Conservation (phyloP, 2,888 invertebrate genomes). For the Tenthredo livida region DNA sequence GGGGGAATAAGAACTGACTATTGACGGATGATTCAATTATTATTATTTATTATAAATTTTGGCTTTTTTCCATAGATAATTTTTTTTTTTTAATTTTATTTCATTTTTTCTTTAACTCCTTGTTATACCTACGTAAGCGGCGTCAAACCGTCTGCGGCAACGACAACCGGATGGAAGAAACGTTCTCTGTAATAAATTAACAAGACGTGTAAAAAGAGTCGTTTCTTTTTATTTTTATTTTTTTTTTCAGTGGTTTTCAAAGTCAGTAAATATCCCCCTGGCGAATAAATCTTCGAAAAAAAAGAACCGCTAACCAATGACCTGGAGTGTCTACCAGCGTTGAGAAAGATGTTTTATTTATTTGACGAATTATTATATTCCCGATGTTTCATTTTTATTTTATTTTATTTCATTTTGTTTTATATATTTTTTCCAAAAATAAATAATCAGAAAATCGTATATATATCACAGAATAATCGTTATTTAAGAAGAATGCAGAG, state of each 20-base stretch:
- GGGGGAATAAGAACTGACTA: not conserved
- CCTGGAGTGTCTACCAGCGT: not conserved
- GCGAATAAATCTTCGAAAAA: slow-evolving; percentile 30
- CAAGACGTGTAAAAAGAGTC: slow-evolving; percentile 2
- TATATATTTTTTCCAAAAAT: not conserved
- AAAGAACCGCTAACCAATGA: not conserved
- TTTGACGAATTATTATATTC: slow-evolving; percentile 23
- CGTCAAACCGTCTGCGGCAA: slow-evolving; percentile 44
- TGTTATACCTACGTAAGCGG: not conserved
- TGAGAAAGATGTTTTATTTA: slow-evolving; percentile 24
- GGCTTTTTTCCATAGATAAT: not conserved
- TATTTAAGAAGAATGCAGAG: not conserved
- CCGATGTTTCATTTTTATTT: not conserved
- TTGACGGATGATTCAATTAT: not conserved
- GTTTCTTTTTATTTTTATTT: not conserved
- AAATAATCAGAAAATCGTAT: too few species aligned
- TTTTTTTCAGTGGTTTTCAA: not conserved
- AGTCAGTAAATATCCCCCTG: slow-evolving; percentile 26
- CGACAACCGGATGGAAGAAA: slow-evolving; percentile 45
- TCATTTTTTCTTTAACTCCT: not conserved
- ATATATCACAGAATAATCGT: not conserved
- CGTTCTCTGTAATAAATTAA: slow-evolving; percentile 39
- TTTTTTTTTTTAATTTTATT: not conserved
- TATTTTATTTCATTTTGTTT: not conserved
- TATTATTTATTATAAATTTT: not conserved